Percentiles rank a stretch among this genome's conserved stretches.
Conservation (phyloP, 2,113 vertebrate species). For the Taurulus bubalis region DNA sequence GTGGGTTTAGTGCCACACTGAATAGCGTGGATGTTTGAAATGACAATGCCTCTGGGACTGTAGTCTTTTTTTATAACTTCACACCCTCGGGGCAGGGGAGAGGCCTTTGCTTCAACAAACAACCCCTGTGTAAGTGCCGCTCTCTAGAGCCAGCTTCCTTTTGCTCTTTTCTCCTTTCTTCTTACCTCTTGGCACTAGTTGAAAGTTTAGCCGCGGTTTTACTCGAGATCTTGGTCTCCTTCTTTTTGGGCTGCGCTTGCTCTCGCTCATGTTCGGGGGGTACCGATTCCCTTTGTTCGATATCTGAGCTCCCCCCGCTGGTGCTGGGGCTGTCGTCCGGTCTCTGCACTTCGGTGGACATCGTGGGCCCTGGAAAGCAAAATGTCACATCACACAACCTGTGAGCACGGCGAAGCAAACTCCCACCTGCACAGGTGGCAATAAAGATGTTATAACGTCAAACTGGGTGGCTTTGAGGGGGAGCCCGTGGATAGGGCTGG, state of each 20-base stretch:
- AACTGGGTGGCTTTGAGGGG: constrained; percentile 18
- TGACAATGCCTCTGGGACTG: constrained; percentile 57
- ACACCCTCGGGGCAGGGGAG: constrained; percentile 42
- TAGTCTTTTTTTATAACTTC: constrained; percentile 58
- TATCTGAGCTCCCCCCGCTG: constrained; percentile 97
- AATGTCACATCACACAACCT: neutral
- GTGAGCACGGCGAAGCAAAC: neutral
- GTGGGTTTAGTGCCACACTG: constrained; percentile 47
- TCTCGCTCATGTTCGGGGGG: constrained; percentile 96
- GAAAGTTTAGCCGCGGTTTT: constrained; percentile 99
- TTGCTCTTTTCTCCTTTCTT: constrained; percentile 83
- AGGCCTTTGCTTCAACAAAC: constrained; percentile 59
- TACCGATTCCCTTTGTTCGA: constrained; percentile 93
- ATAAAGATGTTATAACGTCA: neutral
- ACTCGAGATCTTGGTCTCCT: constrained; percentile 98
- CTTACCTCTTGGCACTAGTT: constrained; percentile 98
- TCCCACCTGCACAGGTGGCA: neutral
- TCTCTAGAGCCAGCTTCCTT: constrained; percentile 13
- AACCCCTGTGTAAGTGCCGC: constrained; percentile 42
- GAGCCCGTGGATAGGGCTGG: neutral
- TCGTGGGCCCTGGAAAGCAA: constrained; percentile 85
- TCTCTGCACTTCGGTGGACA: constrained; percentile 98
- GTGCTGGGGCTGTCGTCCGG: constrained; percentile 98
- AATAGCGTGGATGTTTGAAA: constrained; percentile 59
- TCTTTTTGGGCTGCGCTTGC: constrained; percentile 97